phyloP scores from a whole-genome alignment of 1,140 invertebrate species.

The Sarcophaga peregrina region DNA sequence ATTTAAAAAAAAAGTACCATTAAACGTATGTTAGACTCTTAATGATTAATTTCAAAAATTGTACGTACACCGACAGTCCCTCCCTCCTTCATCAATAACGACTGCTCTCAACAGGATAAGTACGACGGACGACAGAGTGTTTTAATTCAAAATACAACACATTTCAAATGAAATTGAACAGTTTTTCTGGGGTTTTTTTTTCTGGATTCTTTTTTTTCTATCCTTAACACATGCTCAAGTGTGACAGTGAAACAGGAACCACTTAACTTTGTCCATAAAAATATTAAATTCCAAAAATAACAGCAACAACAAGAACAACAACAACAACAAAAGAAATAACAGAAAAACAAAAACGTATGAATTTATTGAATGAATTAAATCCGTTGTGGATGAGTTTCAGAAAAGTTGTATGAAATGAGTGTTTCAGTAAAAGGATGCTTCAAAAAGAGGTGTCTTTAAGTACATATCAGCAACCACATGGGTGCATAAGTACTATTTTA shows the following conservation, averaged over 20 bases:
- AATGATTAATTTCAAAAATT: not conserved
- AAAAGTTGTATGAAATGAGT: too few relatives aligned
- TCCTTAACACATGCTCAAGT: slow-evolving; percentile 4
- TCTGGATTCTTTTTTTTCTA: not conserved
- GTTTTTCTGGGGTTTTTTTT: too few relatives aligned
- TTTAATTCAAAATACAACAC: slow-evolving; percentile 9
- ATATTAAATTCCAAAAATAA: too few relatives aligned
- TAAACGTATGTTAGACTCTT: not conserved
- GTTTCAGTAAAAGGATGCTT: too few relatives aligned
- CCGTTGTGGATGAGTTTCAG: too few relatives aligned
- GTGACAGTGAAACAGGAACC: not conserved
- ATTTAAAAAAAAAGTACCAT: not conserved
- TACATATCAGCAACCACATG: too few relatives aligned
- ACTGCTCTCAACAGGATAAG: not conserved
- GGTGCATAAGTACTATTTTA: too few relatives aligned
- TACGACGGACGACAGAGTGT: not conserved
- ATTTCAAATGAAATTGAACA: not conserved
- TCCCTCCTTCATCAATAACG: not conserved
- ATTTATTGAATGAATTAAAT: too few relatives aligned
- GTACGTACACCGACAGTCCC: not conserved
- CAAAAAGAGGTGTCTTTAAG: too few relatives aligned
- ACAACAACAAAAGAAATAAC: too few relatives aligned
- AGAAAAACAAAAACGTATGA: too few relatives aligned
- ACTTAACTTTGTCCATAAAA: not conserved
- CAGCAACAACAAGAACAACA: too few relatives aligned